Evolutionary conservation across 2,888 invertebrate species (phyloP).

Genomic region (Dryomyza anilis): DNA sequence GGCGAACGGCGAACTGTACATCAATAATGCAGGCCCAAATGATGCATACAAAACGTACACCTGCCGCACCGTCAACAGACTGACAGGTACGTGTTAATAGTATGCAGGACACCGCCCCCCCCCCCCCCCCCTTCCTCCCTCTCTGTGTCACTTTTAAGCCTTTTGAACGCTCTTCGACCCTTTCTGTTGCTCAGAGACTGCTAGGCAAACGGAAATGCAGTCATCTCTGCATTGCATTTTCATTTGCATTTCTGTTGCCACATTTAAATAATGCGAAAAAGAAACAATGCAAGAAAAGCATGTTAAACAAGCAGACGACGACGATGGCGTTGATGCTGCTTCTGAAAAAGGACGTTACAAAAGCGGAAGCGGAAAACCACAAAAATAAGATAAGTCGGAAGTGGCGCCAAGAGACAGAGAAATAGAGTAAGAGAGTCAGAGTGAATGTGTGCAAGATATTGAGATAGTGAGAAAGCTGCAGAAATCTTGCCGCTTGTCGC

Average conservation of each 20-base stretch:
- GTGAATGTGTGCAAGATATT: not conserved
- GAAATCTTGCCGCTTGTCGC: conserved; percentile 16
- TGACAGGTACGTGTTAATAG: conserved; percentile 71
- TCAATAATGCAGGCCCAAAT: conserved; percentile 76
- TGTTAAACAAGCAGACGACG: not conserved
- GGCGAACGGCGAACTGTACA: conserved; percentile 82
- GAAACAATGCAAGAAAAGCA: not conserved
- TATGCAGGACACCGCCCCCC: too few relatives aligned
- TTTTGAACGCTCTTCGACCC: too few relatives aligned
- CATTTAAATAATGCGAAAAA: conserved; percentile 1
- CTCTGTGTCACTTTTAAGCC: too few relatives aligned
- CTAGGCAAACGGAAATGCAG: conserved; percentile 2
- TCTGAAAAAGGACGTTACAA: not conserved
- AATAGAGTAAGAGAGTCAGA: not conserved
- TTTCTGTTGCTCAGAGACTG: too few relatives aligned
- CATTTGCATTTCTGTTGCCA: not conserved
- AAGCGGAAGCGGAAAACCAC: conserved; percentile 1
- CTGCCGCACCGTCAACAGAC: conserved; percentile 79
- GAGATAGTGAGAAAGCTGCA: conserved; percentile 7
- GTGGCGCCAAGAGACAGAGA: not conserved
- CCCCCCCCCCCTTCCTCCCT: too few relatives aligned
- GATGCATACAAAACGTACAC: conserved; percentile 82
- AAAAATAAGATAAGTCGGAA: conserved; percentile 5
- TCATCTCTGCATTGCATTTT: not conserved
- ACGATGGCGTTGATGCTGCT: too few relatives aligned